Base-by-base conservation (phyloP, 2,888 invertebrate species). In the Alcis repandata region DNA sequence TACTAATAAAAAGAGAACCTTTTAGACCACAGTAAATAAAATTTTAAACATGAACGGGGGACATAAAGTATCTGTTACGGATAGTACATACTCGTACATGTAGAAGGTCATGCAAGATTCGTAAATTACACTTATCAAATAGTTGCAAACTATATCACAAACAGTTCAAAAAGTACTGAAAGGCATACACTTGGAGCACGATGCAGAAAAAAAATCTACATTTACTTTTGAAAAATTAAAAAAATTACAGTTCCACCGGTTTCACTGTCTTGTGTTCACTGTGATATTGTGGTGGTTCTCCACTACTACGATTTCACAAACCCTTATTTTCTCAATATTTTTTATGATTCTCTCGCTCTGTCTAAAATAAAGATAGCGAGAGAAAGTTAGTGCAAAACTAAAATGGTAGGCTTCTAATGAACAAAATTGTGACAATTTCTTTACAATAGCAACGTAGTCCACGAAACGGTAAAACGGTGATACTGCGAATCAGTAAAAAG, bases 231-330 rank as follows among this genome's bases (percentile, higher is more conserved):
- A 15, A 33, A 11, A 8, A 15, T 32, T n/a, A n/a, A n/a, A 33
- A 27, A 3, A 51, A 48, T 20, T 17, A 17, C 49, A 51, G 33
- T 19, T n/a, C 11, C 49, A 51, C 27, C 49, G n/a, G 33, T 15
- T 51, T 51, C 6, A 11, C 45, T 20, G 20, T 20, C 19, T 19
- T 1, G 10, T 1, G 3, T n/a, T n/a, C n/a, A n/a, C n/a, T n/a
- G n/a, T n/a, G n/a, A n/a, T n/a, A n/a, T n/a, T n/a, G n/a, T n/a
- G n/a, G n/a, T n/a, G n/a, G n/a, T n/a, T n/a, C n/a, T n/a, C n/a
- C n/a, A n/a, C n/a, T n/a, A n/a, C n/a, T n/a, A n/a, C n/a, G n/a
- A n/a, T n/a, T n/a, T n/a, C n/a, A n/a, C n/a, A n/a, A n/a, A 27
- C 27, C 27, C 3, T 4, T 6, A 27, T 27, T 27, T 6, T 27